Conservation (phyloP, 2,888 invertebrate genomes). For the Cylindroiulus punctatus region DNA sequence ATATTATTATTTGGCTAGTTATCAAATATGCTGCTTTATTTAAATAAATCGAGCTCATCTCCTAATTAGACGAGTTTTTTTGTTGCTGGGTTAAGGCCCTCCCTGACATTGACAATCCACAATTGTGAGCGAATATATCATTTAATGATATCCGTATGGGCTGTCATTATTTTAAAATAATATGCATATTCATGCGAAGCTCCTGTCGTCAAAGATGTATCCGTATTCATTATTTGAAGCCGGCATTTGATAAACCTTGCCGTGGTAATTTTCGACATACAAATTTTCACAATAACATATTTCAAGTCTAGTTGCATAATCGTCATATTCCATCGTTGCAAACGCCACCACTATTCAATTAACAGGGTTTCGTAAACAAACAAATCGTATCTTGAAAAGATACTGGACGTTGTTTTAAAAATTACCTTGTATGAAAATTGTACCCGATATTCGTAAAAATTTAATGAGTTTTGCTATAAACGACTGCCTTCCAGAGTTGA, state of each 20-base stretch:
- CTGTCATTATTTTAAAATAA: conserved; percentile 5
- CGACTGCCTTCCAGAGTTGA: neutral
- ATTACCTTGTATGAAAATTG: neutral
- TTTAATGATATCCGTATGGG: neutral
- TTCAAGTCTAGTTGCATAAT: neutral
- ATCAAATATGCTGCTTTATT: conserved; percentile 7
- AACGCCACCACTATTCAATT: neutral
- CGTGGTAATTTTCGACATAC: neutral
- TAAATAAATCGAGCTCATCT: conserved; percentile 12
- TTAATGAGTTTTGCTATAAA: neutral
- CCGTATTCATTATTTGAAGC: conserved; percentile 20
- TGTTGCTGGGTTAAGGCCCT: conserved; percentile 21
- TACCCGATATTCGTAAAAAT: neutral
- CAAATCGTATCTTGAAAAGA: neutral
- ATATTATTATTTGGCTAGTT: neutral
- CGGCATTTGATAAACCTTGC: neutral
- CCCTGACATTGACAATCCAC: neutral
- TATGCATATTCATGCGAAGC: conserved; percentile 26
- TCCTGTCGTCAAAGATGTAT: neutral
- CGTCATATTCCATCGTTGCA: neutral
- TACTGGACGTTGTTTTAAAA: neutral
- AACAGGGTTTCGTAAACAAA: neutral
- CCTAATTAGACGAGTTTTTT: conserved; percentile 19
- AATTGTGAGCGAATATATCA: neutral
- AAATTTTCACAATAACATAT: neutral